Evolutionary conservation across 1,140 invertebrate species (phyloP).

Genomic region (Piezodorus guildinii): DNA sequence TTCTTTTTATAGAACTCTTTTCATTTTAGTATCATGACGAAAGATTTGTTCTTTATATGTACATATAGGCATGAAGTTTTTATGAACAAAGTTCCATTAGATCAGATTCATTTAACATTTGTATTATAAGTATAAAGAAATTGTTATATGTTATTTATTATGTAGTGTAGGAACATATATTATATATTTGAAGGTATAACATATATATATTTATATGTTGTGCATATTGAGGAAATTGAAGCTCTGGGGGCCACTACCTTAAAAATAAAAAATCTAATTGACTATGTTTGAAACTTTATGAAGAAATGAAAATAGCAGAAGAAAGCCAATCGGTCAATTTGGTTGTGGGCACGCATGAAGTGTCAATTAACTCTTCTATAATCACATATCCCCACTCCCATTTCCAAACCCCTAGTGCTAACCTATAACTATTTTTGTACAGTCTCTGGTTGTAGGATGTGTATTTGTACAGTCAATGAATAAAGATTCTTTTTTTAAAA

Average conservation of each 20-base stretch:
- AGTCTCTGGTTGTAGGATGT: conserved; percentile 21
- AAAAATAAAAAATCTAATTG: neutral
- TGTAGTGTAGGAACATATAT: conserved; percentile 11
- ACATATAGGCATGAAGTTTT: conserved; percentile 8
- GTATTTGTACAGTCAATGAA: conserved; percentile 22
- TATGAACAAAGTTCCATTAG: conserved; percentile 16
- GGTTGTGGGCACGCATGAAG: conserved; percentile 17
- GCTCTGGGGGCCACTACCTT: conserved; percentile 13
- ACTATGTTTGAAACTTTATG: neutral
- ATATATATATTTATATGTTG: conserved; percentile 17
- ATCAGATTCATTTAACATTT: conserved; percentile 10
- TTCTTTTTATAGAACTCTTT: conserved; percentile 6
- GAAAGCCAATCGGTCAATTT: neutral
- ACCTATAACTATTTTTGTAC: conserved; percentile 21
- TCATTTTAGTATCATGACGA: conserved; percentile 3
- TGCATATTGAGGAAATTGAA: conserved; percentile 8
- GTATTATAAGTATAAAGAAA: conserved; percentile 11
- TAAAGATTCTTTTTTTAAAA: conserved; percentile 7
- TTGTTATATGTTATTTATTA: conserved; percentile 18
- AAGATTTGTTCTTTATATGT: neutral
- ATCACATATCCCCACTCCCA: conserved; percentile 16
- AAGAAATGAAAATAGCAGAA: neutral
- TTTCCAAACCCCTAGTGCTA: neutral
- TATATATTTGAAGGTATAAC: conserved; percentile 7
- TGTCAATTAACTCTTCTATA: conserved; percentile 18